Evolutionary conservation across 2,888 invertebrate species (phyloP).

Genomic region (Oligia strigilis): DNA sequence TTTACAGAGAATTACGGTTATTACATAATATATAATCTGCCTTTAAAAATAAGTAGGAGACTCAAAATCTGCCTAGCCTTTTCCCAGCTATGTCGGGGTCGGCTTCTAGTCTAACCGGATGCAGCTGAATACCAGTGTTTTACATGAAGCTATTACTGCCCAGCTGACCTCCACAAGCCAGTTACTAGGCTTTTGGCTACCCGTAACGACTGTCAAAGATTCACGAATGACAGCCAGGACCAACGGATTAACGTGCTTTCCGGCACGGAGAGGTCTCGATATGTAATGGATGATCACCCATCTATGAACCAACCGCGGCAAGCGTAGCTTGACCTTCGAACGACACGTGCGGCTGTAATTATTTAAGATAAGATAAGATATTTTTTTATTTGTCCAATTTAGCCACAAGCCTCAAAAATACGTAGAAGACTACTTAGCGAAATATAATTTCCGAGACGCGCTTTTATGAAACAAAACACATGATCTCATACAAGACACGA

Average conservation of each 20-base stretch:
- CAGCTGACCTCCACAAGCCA: background rate
- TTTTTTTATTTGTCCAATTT: background rate
- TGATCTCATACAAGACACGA: conserved; percentile 33
- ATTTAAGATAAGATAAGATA: background rate
- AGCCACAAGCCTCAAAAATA: conserved; percentile 8
- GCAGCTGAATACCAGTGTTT: background rate
- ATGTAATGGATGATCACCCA: background rate
- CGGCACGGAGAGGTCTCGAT: background rate
- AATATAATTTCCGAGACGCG: conserved; percentile 18
- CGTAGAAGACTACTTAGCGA: background rate
- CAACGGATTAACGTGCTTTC: background rate
- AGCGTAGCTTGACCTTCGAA: background rate
- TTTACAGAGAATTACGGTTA: conserved; percentile 36
- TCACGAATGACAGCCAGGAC: background rate
- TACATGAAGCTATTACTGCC: background rate
- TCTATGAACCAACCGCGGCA: background rate
- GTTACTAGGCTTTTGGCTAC: background rate
- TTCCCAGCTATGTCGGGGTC: background rate
- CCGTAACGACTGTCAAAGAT: background rate
- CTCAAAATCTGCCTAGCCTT: background rate
- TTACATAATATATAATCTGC: conserved; percentile 5
- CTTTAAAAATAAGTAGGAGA: conserved; percentile 15
- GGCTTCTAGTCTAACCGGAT: background rate
- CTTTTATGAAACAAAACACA: conserved; percentile 28
- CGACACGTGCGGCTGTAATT: background rate